Evolutionary conservation across 1,140 invertebrate species (phyloP), one percentile per base, ranked within the genome.

Genomic region (Ostrea edulis): DNA sequence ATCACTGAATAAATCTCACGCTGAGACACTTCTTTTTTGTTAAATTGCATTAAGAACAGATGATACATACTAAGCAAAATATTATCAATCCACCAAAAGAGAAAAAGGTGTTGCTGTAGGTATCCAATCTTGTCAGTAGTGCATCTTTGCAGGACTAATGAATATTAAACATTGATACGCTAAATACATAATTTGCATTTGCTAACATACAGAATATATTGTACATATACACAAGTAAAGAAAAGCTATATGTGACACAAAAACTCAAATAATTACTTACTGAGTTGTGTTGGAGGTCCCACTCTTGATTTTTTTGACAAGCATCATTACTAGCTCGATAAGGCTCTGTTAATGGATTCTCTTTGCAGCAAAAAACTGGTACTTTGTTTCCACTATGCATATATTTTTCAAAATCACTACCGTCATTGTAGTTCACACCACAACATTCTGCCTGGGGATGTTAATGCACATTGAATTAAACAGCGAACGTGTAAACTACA

Each of bases 371-470:
- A 25, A 44, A 77, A 14, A 77, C 14, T 0, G 68, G 68, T 25
- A 77, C 35, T 25, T 77, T 17, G 9, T 77, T 25, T 8, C 25
- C 25, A 29, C 29, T 14, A 14, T 12, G 12, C 14, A 29, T 4
- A 77, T 35, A 35, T 14, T 17, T n/a, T n/a, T 5, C 14, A 8
- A 77, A 17, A 14, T 77, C 68, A 14, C 68, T 77, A 17, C 68
- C 68, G 14, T 35, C 68, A 35, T 25, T 2, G 14, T 29, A 22
- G 12, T 9, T 4, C 3, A 77, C 25, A 5, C 68, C 68, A 77
- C 68, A 77, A 29, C 68, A 77, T 77, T 77, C 68, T 3, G 68
- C 68, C 68, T 77, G 68, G 4, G 29, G 35, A n/a, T 62, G 20
- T 17, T 44, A 44, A 44, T 44, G 5, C 35, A 44, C 35, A 44